These are phyloP conservation scores for Dipodomys ordii DNA, from an alignment of 2,113 vertebrate species.

Conservation along the genomic window DNA sequence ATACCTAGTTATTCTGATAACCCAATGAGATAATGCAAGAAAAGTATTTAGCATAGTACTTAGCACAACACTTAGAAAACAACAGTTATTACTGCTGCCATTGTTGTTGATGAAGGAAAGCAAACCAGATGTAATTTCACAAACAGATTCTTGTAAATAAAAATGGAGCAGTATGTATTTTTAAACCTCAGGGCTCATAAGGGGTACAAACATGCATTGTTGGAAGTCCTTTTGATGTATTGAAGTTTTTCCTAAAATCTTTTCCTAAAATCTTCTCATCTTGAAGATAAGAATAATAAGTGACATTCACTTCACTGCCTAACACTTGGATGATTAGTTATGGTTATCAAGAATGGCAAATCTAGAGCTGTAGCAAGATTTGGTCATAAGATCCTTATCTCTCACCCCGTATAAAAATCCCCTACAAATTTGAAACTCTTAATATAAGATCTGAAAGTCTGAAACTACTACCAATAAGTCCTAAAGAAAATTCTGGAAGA, in stretches of 20 bases:
- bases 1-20: constrained; percentile 1
- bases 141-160: not conserved
- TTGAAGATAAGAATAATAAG: too few relatives aligned
- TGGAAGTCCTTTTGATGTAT: not conserved
- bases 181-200: not conserved
- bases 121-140: not conserved
- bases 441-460: too few relatives aligned
- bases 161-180: not conserved
- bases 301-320: not conserved
- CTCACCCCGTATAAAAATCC: too few relatives aligned
- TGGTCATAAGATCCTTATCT: too few relatives aligned
- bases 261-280: too few relatives aligned
- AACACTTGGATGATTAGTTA: constrained; percentile 21
- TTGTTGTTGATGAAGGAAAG: not conserved
- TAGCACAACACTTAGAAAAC: not conserved
- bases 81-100: not conserved
- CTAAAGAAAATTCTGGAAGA: too few relatives aligned
- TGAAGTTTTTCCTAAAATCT: not conserved
- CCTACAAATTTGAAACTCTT: too few relatives aligned
- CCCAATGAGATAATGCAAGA: not conserved
- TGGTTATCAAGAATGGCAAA: not conserved
- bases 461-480: too few relatives aligned
- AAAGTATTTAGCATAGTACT: not conserved
- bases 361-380: constrained; percentile 13
- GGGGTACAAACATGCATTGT: not conserved